Percentiles rank a stretch among this genome's conserved stretches.
These are phyloP conservation scores for Conomelus anceps DNA, from an alignment of 2,888 invertebrate genomes.

Conservation along the genomic window DNA sequence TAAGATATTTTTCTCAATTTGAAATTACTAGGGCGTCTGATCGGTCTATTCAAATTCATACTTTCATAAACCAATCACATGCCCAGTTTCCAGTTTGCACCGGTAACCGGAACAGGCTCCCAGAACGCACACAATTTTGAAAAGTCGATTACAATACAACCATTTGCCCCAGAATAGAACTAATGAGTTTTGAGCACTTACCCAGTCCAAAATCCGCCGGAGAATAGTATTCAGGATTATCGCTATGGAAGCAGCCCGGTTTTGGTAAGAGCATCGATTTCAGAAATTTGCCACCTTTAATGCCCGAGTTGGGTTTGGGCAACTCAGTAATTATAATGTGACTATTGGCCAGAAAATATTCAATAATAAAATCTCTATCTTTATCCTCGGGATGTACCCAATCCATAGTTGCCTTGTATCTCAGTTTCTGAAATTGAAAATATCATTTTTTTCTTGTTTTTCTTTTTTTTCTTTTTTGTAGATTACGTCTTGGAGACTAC, in stretches of 20 bases:
- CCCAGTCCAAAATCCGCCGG: conserved; percentile 76
- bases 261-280: conserved; percentile 58
- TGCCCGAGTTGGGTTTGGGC: conserved; percentile 65
- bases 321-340: conserved; percentile 68
- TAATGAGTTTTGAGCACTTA: conserved; percentile 38
- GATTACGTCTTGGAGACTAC: too few species aligned
- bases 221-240: conserved; percentile 67
- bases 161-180: too few species aligned
- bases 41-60: too few species aligned
- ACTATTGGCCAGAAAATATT: conserved; percentile 69
- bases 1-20: too few species aligned
- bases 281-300: conserved; percentile 68
- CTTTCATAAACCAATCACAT: too few species aligned
- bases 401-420: conserved; percentile 71
- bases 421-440: conserved; percentile 47
- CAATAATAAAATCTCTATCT: conserved; percentile 65
- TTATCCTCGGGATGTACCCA: conserved; percentile 71
- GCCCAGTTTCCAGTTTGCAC: too few species aligned
- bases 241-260: conserved; percentile 55
- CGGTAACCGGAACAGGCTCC: too few species aligned
- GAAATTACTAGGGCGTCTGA: too few species aligned
- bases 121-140: too few species aligned
- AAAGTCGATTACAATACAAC: too few species aligned
- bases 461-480: too few species aligned
- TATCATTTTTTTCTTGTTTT: too few species aligned